These are phyloP conservation scores for Nephrocerus scutellatus DNA, from an alignment of 2,888 invertebrate genomes.

Conservation along the genomic window DNA sequence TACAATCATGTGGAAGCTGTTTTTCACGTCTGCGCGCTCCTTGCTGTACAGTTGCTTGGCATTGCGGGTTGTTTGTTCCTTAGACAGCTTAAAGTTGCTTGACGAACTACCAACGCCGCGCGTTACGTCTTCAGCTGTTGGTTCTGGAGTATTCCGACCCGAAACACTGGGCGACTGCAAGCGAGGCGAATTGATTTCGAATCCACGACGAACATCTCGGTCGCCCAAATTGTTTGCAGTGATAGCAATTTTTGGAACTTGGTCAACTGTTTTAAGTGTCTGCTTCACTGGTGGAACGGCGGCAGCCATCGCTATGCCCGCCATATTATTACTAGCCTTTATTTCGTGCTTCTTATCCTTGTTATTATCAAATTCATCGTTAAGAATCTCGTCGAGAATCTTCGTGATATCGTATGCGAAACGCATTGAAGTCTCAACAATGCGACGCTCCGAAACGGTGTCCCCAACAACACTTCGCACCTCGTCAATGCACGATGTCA, in stretches of 20 bases:
- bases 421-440: slow-evolving; percentile 65
- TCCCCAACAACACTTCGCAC: slow-evolving; percentile 75
- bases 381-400: slow-evolving; percentile 66
- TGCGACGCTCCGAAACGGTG: slow-evolving; percentile 61
- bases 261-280: slow-evolving; percentile 24
- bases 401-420: slow-evolving; percentile 66
- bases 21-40: slow-evolving; percentile 74
- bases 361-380: slow-evolving; percentile 39
- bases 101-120: no score
- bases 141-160: slow-evolving; percentile 53
- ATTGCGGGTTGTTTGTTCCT: slow-evolving; percentile 49
- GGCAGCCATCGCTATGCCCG: slow-evolving; percentile 30
- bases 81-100: slow-evolving; percentile 39
- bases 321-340: no score
- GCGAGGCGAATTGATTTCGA: slow-evolving; percentile 52
- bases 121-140: slow-evolving; percentile 28
- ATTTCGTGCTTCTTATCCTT: slow-evolving; percentile 25
- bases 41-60: slow-evolving; percentile 56
- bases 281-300: slow-evolving; percentile 36
- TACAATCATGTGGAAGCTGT: slow-evolving; percentile 84
- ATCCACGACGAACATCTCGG: slow-evolving; percentile 36
- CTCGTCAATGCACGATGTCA: slow-evolving; percentile 78
- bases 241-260: slow-evolving; percentile 18
- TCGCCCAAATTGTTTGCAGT: slow-evolving; percentile 27
- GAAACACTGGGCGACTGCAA: slow-evolving; percentile 61